These are phyloP conservation scores for Notamacropus eugenii DNA, from an alignment of 2,797 vertebrate genomes.

Conservation along the genomic window DNA sequence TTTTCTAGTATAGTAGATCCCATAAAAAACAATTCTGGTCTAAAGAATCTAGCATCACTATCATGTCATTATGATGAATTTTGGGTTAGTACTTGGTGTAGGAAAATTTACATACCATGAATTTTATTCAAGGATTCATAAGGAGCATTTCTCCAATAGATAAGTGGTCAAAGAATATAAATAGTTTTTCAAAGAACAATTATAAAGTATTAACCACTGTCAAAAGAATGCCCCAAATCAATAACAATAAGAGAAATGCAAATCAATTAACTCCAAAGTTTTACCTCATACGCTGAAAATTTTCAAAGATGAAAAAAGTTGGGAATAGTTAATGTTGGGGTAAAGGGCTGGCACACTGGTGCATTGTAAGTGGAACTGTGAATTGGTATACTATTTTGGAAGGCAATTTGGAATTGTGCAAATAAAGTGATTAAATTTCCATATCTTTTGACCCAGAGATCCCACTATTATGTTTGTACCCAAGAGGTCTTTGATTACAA, in stretches of 20 bases:
- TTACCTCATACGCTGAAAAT: neutral
- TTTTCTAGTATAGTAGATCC: neutral
- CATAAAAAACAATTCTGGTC: neutral
- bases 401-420: neutral
- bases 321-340: neutral
- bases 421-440: neutral
- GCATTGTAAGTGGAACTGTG: neutral
- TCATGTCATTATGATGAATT: neutral
- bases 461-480: too few relatives aligned
- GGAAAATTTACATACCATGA: neutral
- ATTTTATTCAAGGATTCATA: neutral
- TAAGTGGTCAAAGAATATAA: neutral
- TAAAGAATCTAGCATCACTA: neutral
- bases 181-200: neutral
- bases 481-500: too few relatives aligned
- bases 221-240: neutral
- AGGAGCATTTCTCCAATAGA: neutral
- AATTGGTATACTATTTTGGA: neutral
- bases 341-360: neutral
- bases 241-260: neutral
- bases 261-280: neutral
- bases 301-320: neutral
- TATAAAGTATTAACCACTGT: neutral
- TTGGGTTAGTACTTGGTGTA: neutral
- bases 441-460: neutral